Conservation (phyloP, 2,888 invertebrate genomes). For the Calameuta idolon region DNA sequence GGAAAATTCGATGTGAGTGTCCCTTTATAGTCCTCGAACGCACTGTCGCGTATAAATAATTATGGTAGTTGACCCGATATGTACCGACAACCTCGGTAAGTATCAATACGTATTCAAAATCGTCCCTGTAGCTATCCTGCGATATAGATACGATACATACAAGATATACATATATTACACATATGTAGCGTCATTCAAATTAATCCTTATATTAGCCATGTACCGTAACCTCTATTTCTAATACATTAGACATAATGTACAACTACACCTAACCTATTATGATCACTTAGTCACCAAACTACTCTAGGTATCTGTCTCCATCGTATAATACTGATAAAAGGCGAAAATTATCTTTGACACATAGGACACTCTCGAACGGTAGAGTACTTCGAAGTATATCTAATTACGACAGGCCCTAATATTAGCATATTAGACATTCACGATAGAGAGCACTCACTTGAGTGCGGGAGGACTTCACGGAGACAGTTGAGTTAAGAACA, state of each 20-base stretch:
- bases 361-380: not conserved
- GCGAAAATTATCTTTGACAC: not conserved
- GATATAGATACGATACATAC: not conserved
- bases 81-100: not conserved
- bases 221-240: not conserved
- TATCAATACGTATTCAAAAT: not conserved
- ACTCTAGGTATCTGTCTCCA: not conserved
- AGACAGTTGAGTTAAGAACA: not conserved
- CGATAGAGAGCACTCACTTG: not conserved
- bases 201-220: not conserved
- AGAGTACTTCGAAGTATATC: not conserved
- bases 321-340: not conserved
- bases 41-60: not conserved
- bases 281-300: not conserved
- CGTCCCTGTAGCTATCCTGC: not conserved
- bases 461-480: not conserved
- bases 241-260: not conserved
- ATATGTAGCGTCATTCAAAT: too few relatives aligned
- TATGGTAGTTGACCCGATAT: not conserved
- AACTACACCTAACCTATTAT: not conserved
- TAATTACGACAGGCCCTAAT: not conserved
- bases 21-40: not conserved
- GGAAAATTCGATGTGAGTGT: too few relatives aligned
- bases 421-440: not conserved
- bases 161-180: too few relatives aligned